Evolutionary conservation across 2,113 vertebrate genomes (phyloP).

Genomic region (Tyto alba): DNA sequence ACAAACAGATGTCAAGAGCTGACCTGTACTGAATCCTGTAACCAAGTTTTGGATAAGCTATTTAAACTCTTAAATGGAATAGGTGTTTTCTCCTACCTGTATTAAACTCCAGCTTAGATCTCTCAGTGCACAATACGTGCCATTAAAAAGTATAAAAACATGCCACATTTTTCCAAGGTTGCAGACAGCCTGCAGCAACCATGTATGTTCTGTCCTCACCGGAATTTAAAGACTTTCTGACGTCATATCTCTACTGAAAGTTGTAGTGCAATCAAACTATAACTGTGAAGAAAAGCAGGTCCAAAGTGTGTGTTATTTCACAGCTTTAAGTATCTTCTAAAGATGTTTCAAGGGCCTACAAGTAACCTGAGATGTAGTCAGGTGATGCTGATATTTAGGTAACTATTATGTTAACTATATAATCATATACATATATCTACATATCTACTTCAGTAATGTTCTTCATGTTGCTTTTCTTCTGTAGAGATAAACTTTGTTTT

Average conservation of each 20-base stretch:
- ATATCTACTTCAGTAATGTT: background rate
- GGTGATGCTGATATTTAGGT: background rate
- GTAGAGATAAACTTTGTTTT: background rate
- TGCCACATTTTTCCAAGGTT: background rate
- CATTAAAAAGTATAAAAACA: fast-evolving
- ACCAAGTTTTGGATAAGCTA: background rate
- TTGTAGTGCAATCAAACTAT: background rate
- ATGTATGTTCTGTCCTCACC: background rate
- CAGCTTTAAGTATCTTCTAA: background rate
- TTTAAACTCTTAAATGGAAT: background rate
- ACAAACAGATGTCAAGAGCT: background rate
- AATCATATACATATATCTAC: background rate
- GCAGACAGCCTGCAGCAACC: background rate
- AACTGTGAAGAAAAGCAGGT: background rate
- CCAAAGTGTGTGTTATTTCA: background rate
- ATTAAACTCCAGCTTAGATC: background rate
- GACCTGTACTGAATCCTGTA: background rate
- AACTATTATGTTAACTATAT: background rate
- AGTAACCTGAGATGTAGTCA: background rate
- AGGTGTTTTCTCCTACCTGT: background rate
- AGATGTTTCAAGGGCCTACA: background rate
- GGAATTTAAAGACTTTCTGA: background rate
- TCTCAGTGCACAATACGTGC: background rate
- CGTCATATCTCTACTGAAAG: background rate
- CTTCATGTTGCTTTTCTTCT: background rate